Conservation (phyloP, 1,140 invertebrate species). For the Phymastichus coffea region DNA sequence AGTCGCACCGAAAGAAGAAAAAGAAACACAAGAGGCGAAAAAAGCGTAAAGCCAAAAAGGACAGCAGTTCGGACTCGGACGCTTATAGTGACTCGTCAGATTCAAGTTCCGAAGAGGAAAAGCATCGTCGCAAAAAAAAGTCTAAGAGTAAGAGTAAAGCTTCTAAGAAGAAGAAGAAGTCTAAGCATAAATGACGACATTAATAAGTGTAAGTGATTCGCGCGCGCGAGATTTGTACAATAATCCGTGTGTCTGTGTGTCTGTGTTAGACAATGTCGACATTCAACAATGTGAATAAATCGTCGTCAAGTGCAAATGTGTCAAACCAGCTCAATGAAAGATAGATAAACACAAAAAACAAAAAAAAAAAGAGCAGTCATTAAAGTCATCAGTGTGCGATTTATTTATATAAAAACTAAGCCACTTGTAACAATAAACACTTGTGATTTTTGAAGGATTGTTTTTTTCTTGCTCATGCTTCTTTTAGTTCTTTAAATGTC, state of each 20-base stretch:
- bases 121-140: conserved; percentile 56
- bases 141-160: conserved; percentile 55
- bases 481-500: conserved; percentile 44
- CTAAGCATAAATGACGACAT: conserved; percentile 55
- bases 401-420: too few relatives aligned
- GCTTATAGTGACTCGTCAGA: conserved; percentile 51
- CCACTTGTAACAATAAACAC: too few relatives aligned
- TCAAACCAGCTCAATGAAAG: too few relatives aligned
- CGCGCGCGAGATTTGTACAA: not conserved
- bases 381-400: too few relatives aligned
- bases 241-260: not conserved
- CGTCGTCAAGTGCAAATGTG: not conserved
- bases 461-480: conserved; percentile 20
- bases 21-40: conserved; percentile 54
- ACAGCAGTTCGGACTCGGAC: conserved; percentile 49
- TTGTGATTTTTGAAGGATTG: not conserved
- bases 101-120: conserved; percentile 54
- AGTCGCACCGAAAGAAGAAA: conserved; percentile 50
- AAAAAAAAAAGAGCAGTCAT: too few relatives aligned
- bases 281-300: not conserved
- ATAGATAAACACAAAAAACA: too few relatives aligned
- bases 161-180: conserved; percentile 59
- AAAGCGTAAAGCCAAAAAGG: conserved; percentile 47
- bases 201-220: too few relatives aligned
- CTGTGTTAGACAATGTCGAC: not conserved